A percentile compares a stretch with the other conserved stretches of the same genome.
phyloP scores from a whole-genome alignment of 2,888 invertebrate species.

The Diplolepis rosae region DNA sequence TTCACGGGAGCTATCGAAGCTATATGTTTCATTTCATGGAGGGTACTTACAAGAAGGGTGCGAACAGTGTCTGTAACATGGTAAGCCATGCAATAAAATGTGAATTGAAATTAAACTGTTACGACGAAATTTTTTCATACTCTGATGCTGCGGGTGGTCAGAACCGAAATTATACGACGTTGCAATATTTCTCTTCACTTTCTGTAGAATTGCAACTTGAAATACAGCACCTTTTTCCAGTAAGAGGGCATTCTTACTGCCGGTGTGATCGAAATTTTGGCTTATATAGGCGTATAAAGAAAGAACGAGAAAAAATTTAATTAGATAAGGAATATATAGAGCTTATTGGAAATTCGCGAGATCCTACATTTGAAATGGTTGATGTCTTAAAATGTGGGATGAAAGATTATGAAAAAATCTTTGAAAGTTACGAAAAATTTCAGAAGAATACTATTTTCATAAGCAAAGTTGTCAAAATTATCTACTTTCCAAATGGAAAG shows the following conservation, averaged over 20 bases:
- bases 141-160: conserved; percentile 45
- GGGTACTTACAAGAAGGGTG: conserved; percentile 40
- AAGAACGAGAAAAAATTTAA: conserved; percentile 35
- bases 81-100: conserved; percentile 32
- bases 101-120: conserved; percentile 32
- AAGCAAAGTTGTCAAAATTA: conserved; percentile 33
- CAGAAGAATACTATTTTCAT: neutral
- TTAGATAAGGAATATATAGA: conserved; percentile 35
- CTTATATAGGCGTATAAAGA: conserved; percentile 32
- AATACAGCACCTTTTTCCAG: conserved; percentile 45
- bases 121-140: conserved; percentile 40
- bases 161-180: conserved; percentile 43
- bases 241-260: conserved; percentile 45
- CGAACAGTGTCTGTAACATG: conserved; percentile 37
- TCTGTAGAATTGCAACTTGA: conserved; percentile 34
- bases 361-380: conserved; percentile 33
- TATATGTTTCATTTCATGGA: conserved; percentile 40
- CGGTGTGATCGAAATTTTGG: conserved; percentile 48
- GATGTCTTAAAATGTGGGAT: neutral
- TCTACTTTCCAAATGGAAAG: conserved; percentile 29
- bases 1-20: conserved; percentile 31
- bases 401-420: neutral
- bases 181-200: conserved; percentile 34
- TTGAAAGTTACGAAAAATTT: neutral
- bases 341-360: conserved; percentile 32